phyloP scores from a whole-genome alignment of 1,140 invertebrate species.

The Lasioglossum baleicum region DNA sequence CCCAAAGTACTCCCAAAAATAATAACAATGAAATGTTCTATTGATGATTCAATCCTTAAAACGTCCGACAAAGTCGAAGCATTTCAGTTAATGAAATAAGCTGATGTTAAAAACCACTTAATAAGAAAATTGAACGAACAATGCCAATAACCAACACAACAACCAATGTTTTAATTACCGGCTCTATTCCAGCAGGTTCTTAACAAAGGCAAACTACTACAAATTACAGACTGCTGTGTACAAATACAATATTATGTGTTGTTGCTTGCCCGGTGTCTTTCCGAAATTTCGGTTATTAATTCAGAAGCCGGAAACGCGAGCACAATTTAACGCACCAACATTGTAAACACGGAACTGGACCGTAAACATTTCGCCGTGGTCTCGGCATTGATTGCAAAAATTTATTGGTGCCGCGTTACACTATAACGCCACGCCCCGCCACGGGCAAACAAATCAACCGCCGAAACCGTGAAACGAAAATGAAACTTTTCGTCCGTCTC shows the following conservation, averaged over 20 bases:
- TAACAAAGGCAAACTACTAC: too few relatives aligned
- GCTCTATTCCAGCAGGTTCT: too few relatives aligned
- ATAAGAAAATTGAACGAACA: too few relatives aligned
- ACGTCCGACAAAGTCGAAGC: too few relatives aligned
- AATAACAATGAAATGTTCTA: too few relatives aligned
- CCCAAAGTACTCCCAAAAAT: not conserved
- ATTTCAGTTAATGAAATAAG: too few relatives aligned
- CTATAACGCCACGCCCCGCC: too few relatives aligned
- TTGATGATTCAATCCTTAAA: too few relatives aligned
- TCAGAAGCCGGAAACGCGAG: not conserved
- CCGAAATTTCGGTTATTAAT: not conserved
- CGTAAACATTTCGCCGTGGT: not conserved
- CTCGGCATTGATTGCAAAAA: not conserved
- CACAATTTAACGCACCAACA: not conserved
- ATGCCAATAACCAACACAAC: too few relatives aligned
- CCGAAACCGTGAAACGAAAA: constrained; percentile 32
- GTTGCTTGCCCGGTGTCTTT: not conserved
- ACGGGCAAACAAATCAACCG: constrained; percentile 23
- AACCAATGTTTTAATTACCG: too few relatives aligned
- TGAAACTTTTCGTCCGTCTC: constrained; percentile 47
- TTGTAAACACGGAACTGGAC: not conserved
- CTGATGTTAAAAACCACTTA: too few relatives aligned
- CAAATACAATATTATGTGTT: not conserved
- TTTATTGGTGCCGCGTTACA: not conserved
- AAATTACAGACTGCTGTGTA: too few relatives aligned